Conservation (phyloP, 1,140 invertebrate genomes). For the Temnothorax nylanderi region DNA sequence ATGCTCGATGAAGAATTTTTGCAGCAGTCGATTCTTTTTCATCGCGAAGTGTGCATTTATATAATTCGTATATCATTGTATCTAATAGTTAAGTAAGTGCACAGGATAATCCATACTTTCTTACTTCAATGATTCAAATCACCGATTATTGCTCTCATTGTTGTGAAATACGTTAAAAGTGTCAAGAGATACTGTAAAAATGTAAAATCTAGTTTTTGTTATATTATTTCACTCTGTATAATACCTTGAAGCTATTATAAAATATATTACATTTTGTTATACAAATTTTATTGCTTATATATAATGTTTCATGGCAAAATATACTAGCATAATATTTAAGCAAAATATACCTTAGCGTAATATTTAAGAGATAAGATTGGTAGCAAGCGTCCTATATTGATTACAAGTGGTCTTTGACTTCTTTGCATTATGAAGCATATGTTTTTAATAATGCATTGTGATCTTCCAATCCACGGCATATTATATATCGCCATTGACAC, state of each 20-base stretch:
- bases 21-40: neutral
- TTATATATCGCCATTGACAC: slow-evolving; percentile 43
- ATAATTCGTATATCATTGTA: neutral
- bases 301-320: neutral
- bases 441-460: neutral
- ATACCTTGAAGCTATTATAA: neutral
- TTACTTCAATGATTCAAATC: neutral
- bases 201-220: neutral
- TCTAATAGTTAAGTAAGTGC: neutral
- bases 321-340: slow-evolving; percentile 66
- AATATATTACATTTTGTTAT: neutral
- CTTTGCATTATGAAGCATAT: slow-evolving; percentile 13
- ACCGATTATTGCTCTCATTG: slow-evolving; percentile 45
- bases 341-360: slow-evolving; percentile 50
- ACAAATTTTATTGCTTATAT: neutral
- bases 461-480: slow-evolving; percentile 27
- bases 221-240: neutral
- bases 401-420: slow-evolving; percentile 64
- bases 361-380: slow-evolving; percentile 67
- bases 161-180: slow-evolving; percentile 21
- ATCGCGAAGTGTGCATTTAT: neutral
- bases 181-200: slow-evolving; percentile 42
- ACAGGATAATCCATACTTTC: neutral
- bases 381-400: slow-evolving; percentile 64
- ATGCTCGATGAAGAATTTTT: neutral